Conservation (phyloP, 2,888 invertebrate species). For the Thysanoteuthis rhombus region DNA sequence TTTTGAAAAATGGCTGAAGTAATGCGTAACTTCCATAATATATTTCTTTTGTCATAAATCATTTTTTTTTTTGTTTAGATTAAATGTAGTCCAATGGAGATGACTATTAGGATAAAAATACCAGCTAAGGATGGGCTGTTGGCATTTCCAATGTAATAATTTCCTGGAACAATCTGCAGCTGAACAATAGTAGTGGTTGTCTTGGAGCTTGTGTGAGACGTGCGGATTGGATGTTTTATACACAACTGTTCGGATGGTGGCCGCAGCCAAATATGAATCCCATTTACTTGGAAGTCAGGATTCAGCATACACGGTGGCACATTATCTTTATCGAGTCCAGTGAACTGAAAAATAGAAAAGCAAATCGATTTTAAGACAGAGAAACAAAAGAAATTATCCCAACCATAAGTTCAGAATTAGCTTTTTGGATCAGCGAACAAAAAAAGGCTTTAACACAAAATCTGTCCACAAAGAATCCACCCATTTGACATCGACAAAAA, state of each 20-base stretch:
- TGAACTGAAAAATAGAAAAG: conserved; percentile 48
- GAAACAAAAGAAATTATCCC: not conserved
- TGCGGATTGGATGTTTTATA: conserved; percentile 16
- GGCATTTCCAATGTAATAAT: conserved; percentile 22
- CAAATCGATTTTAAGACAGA: not conserved
- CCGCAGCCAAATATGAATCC: conserved; percentile 56
- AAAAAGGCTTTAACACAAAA: no score
- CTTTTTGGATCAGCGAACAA: no score
- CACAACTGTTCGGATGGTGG: conserved; percentile 28
- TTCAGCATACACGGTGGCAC: conserved; percentile 59
- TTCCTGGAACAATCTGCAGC: not conserved
- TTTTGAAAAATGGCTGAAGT: not conserved
- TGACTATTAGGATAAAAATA: conserved; percentile 19
- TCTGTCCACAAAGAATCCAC: no score
- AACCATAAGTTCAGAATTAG: not conserved
- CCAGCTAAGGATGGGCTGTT: conserved; percentile 1
- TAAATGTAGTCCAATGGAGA: conserved; percentile 23
- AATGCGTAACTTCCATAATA: not conserved
- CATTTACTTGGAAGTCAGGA: conserved; percentile 55
- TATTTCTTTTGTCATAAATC: conserved; percentile 28
- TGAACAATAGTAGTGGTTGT: conserved; percentile 19
- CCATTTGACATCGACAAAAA: no score
- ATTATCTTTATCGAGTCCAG: conserved; percentile 49
- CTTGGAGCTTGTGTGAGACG: conserved; percentile 20
- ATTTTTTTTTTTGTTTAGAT: not conserved